A percentile compares a stretch with the other conserved stretches of the same genome.
These are phyloP conservation scores for Erebia palarica DNA, from an alignment of 2,888 invertebrate genomes.

Conservation along the genomic window DNA sequence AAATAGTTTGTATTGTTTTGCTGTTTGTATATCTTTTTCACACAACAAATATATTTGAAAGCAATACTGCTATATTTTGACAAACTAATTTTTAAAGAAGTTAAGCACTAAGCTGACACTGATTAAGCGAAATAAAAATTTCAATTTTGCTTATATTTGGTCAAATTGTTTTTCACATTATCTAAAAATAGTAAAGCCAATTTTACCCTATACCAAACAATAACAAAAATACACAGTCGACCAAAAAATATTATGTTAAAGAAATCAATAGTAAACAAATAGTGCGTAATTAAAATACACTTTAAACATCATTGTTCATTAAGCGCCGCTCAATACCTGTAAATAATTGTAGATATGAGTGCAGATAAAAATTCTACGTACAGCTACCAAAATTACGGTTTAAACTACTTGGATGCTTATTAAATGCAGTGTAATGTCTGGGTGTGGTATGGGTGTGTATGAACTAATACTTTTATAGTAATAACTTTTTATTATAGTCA, in stretches of 20 bases:
- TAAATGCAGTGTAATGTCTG: slow-evolving; percentile 28
- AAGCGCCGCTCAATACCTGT: slow-evolving; percentile 29
- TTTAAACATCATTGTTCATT: background rate
- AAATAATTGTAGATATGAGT: slow-evolving; percentile 25
- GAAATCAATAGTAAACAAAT: slow-evolving; percentile 23
- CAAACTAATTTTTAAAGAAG: background rate
- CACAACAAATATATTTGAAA: too few species aligned
- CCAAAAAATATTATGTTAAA: slow-evolving; percentile 15
- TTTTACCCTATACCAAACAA: slow-evolving; percentile 40
- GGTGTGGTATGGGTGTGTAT: slow-evolving; percentile 24
- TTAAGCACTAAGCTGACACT: slow-evolving; percentile 6
- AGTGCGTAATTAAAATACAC: slow-evolving; percentile 28
- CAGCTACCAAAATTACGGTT: slow-evolving; percentile 3
- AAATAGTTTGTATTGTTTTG: background rate
- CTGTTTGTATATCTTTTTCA: too few species aligned
- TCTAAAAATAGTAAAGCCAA: slow-evolving; percentile 24
- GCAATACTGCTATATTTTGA: background rate
- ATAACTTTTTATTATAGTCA: background rate
- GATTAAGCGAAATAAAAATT: slow-evolving; percentile 12
- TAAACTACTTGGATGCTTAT: slow-evolving; percentile 19
- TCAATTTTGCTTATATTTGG: background rate
- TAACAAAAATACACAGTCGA: slow-evolving; percentile 35
- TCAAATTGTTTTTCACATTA: background rate
- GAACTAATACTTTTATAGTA: background rate
- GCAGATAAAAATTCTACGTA: slow-evolving; percentile 12